A percentile compares a stretch with the other conserved stretches of the same genome.
These are phyloP conservation scores for Microplitis manilae DNA, from an alignment of 2,888 invertebrate species.

Conservation along the genomic window DNA sequence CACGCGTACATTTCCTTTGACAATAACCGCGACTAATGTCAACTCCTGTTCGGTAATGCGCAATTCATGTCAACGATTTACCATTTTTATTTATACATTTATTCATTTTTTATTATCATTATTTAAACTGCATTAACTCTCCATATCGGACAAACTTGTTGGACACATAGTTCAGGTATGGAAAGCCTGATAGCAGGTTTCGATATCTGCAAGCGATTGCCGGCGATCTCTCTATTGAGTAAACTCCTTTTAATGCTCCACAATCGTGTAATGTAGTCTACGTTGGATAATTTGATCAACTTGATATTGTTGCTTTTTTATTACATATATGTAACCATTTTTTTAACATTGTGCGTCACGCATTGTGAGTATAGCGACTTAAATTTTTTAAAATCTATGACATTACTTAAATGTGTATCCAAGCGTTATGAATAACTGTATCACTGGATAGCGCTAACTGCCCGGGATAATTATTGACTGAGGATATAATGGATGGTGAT, in stretches of 20 bases:
- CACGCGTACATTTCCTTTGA: constrained; percentile 29
- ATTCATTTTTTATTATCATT: not conserved
- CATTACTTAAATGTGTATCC: not conserved
- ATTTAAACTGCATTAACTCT: not conserved
- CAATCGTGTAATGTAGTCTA: not conserved
- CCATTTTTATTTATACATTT: not conserved
- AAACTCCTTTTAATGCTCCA: not conserved
- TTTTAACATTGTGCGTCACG: not conserved
- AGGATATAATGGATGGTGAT: too few relatives aligned
- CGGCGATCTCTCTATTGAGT: constrained; percentile 1
- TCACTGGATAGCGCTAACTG: too few relatives aligned
- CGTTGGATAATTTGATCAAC: not conserved
- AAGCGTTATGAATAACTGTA: not conserved
- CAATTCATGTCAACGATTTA: constrained; percentile 26
- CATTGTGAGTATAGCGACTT: not conserved
- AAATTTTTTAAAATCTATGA: too few relatives aligned
- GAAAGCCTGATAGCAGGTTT: not conserved
- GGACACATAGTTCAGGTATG: not conserved
- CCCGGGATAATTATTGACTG: too few relatives aligned
- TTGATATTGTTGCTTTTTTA: not conserved
- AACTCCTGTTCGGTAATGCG: constrained; percentile 30
- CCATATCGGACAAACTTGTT: constrained; percentile 1
- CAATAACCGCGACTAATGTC: constrained; percentile 33
- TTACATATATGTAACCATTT: not conserved
- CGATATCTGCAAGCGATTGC: not conserved